A percentile compares a stretch with the other conserved stretches of the same genome.
phyloP scores from a whole-genome alignment of 2,888 invertebrate genomes.

The Ganaspis brasiliensis region DNA sequence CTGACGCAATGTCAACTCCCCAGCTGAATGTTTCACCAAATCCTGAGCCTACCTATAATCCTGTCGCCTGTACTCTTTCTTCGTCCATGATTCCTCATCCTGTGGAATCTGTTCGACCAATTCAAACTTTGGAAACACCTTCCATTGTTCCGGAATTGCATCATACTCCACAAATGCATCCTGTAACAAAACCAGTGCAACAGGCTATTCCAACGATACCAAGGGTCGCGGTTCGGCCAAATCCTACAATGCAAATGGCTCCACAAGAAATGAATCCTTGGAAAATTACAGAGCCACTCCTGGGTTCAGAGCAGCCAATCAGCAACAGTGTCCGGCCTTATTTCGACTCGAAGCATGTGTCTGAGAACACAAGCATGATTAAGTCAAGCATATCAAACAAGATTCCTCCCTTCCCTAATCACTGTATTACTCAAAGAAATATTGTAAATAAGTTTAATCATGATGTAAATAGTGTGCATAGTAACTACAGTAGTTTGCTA shows the following conservation, averaged over 20 bases:
- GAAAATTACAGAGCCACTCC: constrained; percentile 72
- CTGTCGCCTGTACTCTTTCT: constrained; percentile 63
- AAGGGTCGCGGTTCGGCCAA: constrained; percentile 76
- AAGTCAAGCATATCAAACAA: constrained; percentile 76
- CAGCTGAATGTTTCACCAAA: constrained; percentile 65
- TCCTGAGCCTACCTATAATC: constrained; percentile 62
- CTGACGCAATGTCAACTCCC: constrained; percentile 63
- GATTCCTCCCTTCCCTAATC: constrained; percentile 72
- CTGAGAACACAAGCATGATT: constrained; percentile 78
- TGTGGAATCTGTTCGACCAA: constrained; percentile 62
- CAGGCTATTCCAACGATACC: constrained; percentile 71
- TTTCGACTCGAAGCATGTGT: constrained; percentile 77
- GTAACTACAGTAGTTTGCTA: constrained; percentile 66
- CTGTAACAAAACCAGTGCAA: constrained; percentile 64
- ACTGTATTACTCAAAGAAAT: constrained; percentile 72
- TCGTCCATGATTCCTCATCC: constrained; percentile 61
- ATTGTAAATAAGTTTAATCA: constrained; percentile 69
- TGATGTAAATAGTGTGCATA: constrained; percentile 71
- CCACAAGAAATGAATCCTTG: constrained; percentile 67
- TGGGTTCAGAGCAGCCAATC: constrained; percentile 71
- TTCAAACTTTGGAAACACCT: constrained; percentile 63
- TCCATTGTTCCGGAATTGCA: constrained; percentile 16
- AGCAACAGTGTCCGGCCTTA: constrained; percentile 73
- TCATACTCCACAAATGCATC: constrained; percentile 52
- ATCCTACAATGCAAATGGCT: constrained; percentile 70